Evolutionary conservation across 2,113 vertebrate genomes (phyloP).

Genomic region (Mesocricetus auratus): DNA sequence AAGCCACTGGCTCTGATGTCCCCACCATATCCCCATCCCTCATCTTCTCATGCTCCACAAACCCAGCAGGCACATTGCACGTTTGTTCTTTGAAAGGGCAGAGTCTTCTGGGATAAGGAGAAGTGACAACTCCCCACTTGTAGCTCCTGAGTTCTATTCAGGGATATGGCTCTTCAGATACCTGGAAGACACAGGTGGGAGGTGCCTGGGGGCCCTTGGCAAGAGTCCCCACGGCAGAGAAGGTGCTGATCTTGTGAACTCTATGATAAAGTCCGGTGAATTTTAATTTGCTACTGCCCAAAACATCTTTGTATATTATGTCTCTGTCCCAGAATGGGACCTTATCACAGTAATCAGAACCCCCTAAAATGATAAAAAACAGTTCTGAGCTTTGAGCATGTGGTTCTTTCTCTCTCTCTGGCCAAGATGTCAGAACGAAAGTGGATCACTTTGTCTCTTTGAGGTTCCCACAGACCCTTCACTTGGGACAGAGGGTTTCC

Average conservation of each 20-base stretch:
- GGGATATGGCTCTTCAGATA: neutral
- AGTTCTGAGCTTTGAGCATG: slow-evolving; percentile 26
- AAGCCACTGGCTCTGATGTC: neutral
- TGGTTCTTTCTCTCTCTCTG: neutral
- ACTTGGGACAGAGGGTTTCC: neutral
- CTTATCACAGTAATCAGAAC: slow-evolving; percentile 76
- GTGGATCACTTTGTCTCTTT: neutral
- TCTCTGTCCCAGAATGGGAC: slow-evolving; percentile 68
- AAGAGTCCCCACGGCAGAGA: slow-evolving; percentile 29
- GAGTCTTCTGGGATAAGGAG: neutral
- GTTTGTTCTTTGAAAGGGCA: neutral
- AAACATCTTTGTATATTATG: slow-evolving; percentile 56
- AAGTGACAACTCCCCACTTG: neutral
- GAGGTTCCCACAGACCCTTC: neutral
- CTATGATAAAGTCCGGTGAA: slow-evolving; percentile 25
- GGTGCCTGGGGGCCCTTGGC: neutral
- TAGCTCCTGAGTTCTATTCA: neutral
- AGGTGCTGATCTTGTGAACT: neutral
- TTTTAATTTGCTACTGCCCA: slow-evolving; percentile 56
- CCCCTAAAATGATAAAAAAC: neutral
- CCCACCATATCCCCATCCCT: neutral
- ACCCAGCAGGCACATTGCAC: neutral
- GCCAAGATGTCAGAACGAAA: neutral
- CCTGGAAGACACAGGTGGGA: neutral
- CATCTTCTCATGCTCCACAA: neutral